Conservation (phyloP, 2,888 invertebrate species). For the Ochropleura leucogaster region DNA sequence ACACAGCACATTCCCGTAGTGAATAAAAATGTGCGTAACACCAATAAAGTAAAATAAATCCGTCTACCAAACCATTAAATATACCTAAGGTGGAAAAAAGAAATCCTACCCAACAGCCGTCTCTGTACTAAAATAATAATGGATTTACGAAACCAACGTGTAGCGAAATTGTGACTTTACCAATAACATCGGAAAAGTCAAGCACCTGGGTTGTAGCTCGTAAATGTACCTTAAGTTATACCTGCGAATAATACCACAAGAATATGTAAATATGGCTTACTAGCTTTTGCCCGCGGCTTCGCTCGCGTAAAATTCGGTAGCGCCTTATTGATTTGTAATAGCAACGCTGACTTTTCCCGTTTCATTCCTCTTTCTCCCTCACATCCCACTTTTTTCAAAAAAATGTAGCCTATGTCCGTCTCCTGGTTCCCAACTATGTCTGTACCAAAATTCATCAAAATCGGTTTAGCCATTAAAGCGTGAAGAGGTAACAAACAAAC, state of each 20-base stretch:
- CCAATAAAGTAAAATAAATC: conserved; percentile 57
- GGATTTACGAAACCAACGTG: conserved; percentile 47
- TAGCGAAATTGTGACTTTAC: conserved; percentile 43
- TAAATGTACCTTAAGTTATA: conserved; percentile 35
- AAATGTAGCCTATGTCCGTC: too few species aligned
- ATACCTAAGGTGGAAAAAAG: conserved; percentile 38
- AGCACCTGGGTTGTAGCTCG: conserved; percentile 39
- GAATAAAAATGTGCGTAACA: conserved; percentile 40
- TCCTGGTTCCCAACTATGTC: too few species aligned
- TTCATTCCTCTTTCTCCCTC: too few species aligned
- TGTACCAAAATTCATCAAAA: too few species aligned
- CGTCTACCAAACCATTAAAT: conserved; percentile 45
- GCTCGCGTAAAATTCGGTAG: too few species aligned
- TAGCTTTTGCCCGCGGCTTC: neutral
- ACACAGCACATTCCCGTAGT: conserved; percentile 13
- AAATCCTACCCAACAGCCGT: conserved; percentile 36
- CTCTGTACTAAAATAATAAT: conserved; percentile 57
- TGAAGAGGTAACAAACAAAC: too few species aligned
- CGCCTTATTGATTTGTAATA: too few species aligned
- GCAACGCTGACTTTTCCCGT: too few species aligned
- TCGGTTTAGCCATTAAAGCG: too few species aligned
- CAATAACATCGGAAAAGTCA: conserved; percentile 49
- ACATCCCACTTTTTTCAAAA: too few species aligned
- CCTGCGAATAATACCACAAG: conserved; percentile 3
- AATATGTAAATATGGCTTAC: conserved; percentile 36